Percentiles rank a stretch among this genome's conserved stretches.
Conservation (phyloP, 2,797 vertebrate species). For the Notoglanidium macrostoma region DNA sequence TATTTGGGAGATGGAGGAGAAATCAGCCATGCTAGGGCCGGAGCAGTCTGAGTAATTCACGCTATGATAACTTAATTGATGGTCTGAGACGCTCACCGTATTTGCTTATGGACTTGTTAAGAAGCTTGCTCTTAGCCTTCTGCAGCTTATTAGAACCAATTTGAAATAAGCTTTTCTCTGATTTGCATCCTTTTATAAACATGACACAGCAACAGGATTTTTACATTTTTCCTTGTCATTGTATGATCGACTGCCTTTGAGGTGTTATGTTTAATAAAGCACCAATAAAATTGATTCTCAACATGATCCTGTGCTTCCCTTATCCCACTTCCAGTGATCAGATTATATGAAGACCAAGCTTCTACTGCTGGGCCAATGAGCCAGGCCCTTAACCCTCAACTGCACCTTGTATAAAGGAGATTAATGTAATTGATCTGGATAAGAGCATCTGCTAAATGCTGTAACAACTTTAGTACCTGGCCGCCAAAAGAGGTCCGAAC, state of each 20-base stretch:
- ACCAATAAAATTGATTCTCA: background rate
- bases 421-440: background rate
- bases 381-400: background rate
- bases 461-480: background rate
- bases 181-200: background rate
- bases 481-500: background rate
- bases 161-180: background rate
- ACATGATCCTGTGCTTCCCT: background rate
- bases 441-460: background rate
- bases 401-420: background rate
- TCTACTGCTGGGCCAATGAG: background rate
- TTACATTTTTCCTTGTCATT: background rate
- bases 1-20: conserved; percentile 22
- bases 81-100: background rate
- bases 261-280: background rate
- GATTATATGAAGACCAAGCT: background rate
- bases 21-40: background rate
- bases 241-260: background rate
- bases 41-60: background rate
- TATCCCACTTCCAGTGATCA: background rate
- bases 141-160: background rate
- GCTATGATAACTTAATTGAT: background rate
- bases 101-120: background rate
- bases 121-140: background rate
- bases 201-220: background rate